Conservation (phyloP, 2,797 vertebrate species). For the Siniperca scherzeri region DNA sequence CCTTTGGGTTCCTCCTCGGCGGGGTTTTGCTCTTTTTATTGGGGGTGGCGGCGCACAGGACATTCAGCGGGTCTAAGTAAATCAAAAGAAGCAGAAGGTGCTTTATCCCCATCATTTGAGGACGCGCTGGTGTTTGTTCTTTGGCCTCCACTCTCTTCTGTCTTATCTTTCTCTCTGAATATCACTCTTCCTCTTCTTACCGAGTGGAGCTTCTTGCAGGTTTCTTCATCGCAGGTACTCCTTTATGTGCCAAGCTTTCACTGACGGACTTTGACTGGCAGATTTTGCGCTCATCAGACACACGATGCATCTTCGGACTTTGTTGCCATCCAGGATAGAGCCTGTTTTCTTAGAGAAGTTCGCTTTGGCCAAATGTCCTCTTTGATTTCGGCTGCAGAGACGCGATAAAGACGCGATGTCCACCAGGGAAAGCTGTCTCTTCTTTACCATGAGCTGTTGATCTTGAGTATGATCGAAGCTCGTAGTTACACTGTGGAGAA, state of each 20-base stretch:
- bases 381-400: conserved; percentile 4
- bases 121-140: conserved; percentile 55
- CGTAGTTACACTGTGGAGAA: conserved; percentile 43
- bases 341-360: background rate
- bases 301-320: conserved; percentile 53
- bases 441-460: conserved; percentile 26
- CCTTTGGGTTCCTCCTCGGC: conserved; percentile 74
- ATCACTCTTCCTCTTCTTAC: conserved; percentile 53
- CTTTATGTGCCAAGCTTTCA: conserved; percentile 35
- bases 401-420: conserved; percentile 16
- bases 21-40: conserved; percentile 75
- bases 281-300: conserved; percentile 18
- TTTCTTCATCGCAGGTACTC: conserved; percentile 60
- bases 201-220: conserved; percentile 56
- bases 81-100: conserved; percentile 86
- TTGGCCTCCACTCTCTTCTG: conserved; percentile 55
- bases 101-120: conserved; percentile 86
- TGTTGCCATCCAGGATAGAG: background rate
- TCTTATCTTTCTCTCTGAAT: background rate
- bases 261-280: conserved; percentile 44
- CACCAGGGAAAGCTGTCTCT: conserved; percentile 8
- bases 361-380: background rate
- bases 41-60: conserved; percentile 76
- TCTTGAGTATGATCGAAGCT: background rate
- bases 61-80: conserved; percentile 85